phyloP scores from a whole-genome alignment of 23 tunicate genomes.

The Ciona savignyi region DNA sequence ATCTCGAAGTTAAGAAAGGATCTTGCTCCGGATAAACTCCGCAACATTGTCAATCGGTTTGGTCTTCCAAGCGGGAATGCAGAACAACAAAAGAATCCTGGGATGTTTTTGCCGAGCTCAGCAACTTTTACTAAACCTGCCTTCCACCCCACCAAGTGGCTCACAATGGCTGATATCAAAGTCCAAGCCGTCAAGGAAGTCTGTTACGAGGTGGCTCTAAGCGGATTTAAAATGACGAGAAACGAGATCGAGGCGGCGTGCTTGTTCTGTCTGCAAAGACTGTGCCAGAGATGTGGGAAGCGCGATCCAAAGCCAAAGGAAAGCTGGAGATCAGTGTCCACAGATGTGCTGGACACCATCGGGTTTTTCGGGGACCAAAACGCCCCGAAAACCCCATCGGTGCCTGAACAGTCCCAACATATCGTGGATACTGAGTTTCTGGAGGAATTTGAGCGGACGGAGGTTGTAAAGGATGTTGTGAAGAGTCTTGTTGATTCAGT shows the following conservation, averaged over 20 bases:
- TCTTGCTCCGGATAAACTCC: conserved; percentile 58
- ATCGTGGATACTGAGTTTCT: conserved; percentile 3
- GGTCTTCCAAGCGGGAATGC: conserved; percentile 32
- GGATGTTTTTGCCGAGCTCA: background rate
- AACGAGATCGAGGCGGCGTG: conserved; percentile 55
- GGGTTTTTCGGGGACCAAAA: conserved; percentile 43
- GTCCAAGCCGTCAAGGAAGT: conserved; percentile 78
- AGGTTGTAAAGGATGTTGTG: conserved; percentile 22
- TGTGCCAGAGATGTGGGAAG: conserved; percentile 58
- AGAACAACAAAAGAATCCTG: background rate
- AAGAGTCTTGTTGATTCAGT: conserved; percentile 13
- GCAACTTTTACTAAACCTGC: background rate
- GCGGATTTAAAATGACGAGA: conserved; percentile 34
- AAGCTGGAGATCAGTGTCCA: conserved; percentile 57
- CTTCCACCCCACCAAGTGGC: conserved; percentile 28
- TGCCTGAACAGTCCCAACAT: background rate
- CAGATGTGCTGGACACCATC: conserved; percentile 81
- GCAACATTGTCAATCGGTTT: conserved; percentile 41
- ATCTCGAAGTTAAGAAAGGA: conserved; percentile 69
- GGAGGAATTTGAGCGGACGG: conserved; percentile 5
- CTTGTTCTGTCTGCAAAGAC: conserved; percentile 22
- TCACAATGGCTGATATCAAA: conserved; percentile 84
- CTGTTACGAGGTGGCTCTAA: conserved; percentile 78
- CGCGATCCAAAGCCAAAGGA: conserved; percentile 50
- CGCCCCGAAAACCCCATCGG: background rate